These are phyloP conservation scores for Cataglyphis hispanica DNA, from an alignment of 1,140 invertebrate genomes.

Conservation along the genomic window DNA sequence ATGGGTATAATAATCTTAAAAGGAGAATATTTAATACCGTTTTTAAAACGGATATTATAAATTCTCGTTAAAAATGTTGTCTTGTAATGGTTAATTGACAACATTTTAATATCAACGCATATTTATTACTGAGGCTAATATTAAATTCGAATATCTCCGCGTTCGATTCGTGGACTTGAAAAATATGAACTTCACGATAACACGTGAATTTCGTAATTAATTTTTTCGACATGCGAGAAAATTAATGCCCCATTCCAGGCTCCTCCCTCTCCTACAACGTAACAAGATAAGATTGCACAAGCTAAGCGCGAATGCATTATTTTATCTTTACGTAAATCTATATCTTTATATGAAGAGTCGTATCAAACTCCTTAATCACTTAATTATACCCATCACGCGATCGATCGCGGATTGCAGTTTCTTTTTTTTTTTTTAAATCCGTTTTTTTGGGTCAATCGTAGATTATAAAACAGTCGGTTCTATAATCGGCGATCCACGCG, in stretches of 20 bases:
- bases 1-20: neutral
- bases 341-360: neutral
- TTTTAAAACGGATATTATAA: neutral
- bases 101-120: neutral
- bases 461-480: neutral
- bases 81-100: neutral
- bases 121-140: slow-evolving; percentile 18
- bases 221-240: slow-evolving; percentile 17
- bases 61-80: neutral
- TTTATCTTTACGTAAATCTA: neutral
- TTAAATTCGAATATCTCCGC: slow-evolving; percentile 34
- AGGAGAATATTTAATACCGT: neutral
- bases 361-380: neutral
- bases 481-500: neutral
- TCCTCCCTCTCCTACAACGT: neutral
- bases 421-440: neutral
- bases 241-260: slow-evolving; percentile 4
- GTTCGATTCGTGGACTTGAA: slow-evolving; percentile 8
- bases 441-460: neutral
- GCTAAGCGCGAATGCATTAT: neutral
- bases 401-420: neutral
- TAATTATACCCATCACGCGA: neutral
- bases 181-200: neutral
- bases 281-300: neutral
- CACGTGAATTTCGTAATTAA: slow-evolving; percentile 2